These are phyloP conservation scores for Ptychoptera contaminata DNA, from an alignment of 2,888 invertebrate genomes.

Conservation along the genomic window DNA sequence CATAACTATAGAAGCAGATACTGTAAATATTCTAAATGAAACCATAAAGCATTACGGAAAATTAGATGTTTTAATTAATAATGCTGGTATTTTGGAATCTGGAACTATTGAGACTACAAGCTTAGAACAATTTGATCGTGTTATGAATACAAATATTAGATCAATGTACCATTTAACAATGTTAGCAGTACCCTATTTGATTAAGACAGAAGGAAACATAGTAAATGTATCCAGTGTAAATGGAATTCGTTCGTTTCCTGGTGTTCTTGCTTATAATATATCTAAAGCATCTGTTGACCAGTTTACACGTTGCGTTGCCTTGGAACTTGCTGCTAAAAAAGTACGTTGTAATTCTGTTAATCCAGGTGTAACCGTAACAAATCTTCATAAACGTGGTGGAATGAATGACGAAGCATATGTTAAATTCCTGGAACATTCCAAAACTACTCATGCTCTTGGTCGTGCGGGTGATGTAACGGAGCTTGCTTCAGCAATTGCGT, in stretches of 20 bases:
- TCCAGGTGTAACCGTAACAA: conserved; percentile 78
- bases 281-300: conserved; percentile 92
- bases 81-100: conserved; percentile 69
- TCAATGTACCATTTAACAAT: conserved; percentile 69
- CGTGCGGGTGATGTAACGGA: conserved; percentile 70
- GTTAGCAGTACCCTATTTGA: conserved; percentile 73
- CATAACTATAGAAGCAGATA: conserved; percentile 55
- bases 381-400: conserved; percentile 75
- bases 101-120: conserved; percentile 76
- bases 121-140: conserved; percentile 72
- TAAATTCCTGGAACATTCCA: conserved; percentile 68
- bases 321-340: conserved; percentile 67
- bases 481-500: conserved; percentile 80
- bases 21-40: conserved; percentile 50
- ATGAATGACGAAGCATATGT: conserved; percentile 67
- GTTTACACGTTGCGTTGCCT: conserved; percentile 79
- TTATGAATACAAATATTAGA: conserved; percentile 82
- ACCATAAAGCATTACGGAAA: conserved; percentile 60
- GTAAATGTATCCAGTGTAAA: conserved; percentile 93
- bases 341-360: conserved; percentile 85
- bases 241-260: conserved; percentile 79
- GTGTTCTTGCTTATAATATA: conserved; percentile 79
- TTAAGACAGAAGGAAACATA: conserved; percentile 72
- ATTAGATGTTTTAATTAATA: conserved; percentile 75
- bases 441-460: conserved; percentile 83